Conservation (phyloP, 2,888 invertebrate genomes). For the Erebia epiphron region DNA sequence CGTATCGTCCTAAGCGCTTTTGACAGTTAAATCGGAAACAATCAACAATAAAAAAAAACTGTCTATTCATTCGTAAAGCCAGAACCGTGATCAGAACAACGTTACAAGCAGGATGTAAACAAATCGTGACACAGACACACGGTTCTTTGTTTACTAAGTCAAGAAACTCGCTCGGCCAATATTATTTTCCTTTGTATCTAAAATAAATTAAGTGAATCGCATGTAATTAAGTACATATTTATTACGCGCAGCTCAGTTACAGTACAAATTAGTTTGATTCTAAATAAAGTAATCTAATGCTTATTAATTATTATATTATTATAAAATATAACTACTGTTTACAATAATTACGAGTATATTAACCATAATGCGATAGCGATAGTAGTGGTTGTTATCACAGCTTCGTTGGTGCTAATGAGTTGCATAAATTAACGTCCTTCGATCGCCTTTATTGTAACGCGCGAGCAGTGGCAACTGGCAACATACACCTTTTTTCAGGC, state of each 20-base stretch:
- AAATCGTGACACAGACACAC: slow-evolving; percentile 11
- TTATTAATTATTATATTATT: neutral
- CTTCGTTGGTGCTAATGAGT: neutral
- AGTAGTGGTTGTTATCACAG: neutral
- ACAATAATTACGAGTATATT: neutral
- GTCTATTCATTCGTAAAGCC: too few species aligned
- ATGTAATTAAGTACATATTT: neutral
- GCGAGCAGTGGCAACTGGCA: too few species aligned
- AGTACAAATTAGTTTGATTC: neutral
- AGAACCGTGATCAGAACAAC: neutral
- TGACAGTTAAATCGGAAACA: too few species aligned
- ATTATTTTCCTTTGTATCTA: slow-evolving; percentile 1
- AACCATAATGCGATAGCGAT: neutral
- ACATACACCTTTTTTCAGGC: too few species aligned
- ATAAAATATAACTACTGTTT: neutral
- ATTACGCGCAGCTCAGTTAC: neutral
- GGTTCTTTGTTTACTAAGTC: slow-evolving; percentile 15
- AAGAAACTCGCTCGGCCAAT: slow-evolving; percentile 13
- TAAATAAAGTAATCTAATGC: neutral
- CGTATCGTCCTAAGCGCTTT: too few species aligned
- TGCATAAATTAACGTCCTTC: neutral
- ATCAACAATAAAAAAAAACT: too few species aligned
- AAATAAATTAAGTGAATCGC: slow-evolving; percentile 6
- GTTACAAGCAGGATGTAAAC: slow-evolving; percentile 9
- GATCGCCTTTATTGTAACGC: neutral